Evolutionary conservation across 2,797 vertebrate genomes (phyloP).

Genomic region (Helicolenus hilgendorfi): DNA sequence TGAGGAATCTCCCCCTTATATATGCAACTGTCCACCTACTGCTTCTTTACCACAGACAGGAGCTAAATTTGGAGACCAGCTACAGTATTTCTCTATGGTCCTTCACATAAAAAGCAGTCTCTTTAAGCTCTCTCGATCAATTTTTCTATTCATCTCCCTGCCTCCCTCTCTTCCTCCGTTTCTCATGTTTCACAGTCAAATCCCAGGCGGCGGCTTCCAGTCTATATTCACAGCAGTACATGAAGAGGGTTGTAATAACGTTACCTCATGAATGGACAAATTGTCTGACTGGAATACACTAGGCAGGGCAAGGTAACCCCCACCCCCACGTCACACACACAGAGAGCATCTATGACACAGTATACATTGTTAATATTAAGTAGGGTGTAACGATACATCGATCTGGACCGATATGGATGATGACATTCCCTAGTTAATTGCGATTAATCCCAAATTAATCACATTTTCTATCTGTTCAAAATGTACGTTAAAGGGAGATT

Average conservation of each 20-base stretch:
- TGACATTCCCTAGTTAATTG: too few relatives aligned
- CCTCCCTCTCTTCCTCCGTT: constrained; percentile 30
- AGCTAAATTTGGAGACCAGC: constrained; percentile 52
- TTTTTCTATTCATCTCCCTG: constrained; percentile 73
- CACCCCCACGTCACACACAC: constrained; percentile 14
- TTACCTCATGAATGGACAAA: constrained; percentile 81
- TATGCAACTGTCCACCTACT: neutral
- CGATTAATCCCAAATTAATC: too few relatives aligned
- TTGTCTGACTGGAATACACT: constrained; percentile 67
- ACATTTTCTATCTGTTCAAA: too few relatives aligned
- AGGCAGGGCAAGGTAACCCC: constrained; percentile 23
- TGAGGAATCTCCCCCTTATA: constrained; percentile 27
- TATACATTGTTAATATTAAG: neutral
- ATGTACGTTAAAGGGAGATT: too few relatives aligned
- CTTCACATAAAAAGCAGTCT: constrained; percentile 56
- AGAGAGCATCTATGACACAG: neutral
- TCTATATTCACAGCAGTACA: constrained; percentile 62
- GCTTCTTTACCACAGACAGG: constrained; percentile 18
- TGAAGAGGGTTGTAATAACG: constrained; percentile 63
- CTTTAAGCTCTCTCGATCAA: constrained; percentile 60
- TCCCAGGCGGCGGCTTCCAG: constrained; percentile 66
- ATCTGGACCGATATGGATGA: too few relatives aligned
- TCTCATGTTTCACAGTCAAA: constrained; percentile 73
- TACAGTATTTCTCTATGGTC: constrained; percentile 33
- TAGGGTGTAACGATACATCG: too few relatives aligned